phyloP scores from a whole-genome alignment of 2,888 invertebrate genomes.

The Ormia ochracea region DNA sequence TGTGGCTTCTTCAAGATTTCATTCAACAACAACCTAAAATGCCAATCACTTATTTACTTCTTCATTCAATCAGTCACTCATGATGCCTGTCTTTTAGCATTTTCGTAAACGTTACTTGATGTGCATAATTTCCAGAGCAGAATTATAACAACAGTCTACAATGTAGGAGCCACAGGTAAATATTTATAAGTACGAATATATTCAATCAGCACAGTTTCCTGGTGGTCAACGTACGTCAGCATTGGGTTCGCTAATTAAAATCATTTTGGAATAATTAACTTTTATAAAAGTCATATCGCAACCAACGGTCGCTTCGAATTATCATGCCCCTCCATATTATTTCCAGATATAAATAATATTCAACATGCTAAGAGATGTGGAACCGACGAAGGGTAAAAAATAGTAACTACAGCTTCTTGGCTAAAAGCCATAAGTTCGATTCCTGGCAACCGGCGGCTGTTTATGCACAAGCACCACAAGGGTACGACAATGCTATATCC shows the following conservation, averaged over 20 bases:
- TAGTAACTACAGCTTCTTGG: too few species aligned
- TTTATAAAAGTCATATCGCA: background rate
- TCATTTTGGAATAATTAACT: constrained; percentile 51
- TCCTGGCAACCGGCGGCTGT: too few species aligned
- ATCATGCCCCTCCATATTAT: background rate
- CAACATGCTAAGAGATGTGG: too few species aligned
- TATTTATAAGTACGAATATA: constrained; percentile 19
- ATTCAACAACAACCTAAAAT: constrained; percentile 19
- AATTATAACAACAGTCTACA: constrained; percentile 14
- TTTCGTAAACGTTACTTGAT: constrained; percentile 48
- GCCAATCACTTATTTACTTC: background rate
- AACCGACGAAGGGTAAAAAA: too few species aligned
- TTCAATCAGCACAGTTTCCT: constrained; percentile 49
- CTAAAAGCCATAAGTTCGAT: too few species aligned
- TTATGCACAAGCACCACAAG: too few species aligned
- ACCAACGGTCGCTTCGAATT: background rate
- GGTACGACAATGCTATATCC: too few species aligned
- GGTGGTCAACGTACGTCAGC: constrained; percentile 59
- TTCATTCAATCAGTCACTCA: constrained; percentile 41
- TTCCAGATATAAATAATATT: background rate
- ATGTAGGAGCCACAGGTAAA: constrained; percentile 39
- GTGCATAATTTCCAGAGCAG: constrained; percentile 43
- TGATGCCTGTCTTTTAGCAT: constrained; percentile 49
- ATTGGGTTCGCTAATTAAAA: constrained; percentile 60
- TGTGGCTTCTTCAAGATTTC: background rate